phyloP scores from a whole-genome alignment of 2,113 vertebrate genomes.

The Anas platyrhynchos region DNA sequence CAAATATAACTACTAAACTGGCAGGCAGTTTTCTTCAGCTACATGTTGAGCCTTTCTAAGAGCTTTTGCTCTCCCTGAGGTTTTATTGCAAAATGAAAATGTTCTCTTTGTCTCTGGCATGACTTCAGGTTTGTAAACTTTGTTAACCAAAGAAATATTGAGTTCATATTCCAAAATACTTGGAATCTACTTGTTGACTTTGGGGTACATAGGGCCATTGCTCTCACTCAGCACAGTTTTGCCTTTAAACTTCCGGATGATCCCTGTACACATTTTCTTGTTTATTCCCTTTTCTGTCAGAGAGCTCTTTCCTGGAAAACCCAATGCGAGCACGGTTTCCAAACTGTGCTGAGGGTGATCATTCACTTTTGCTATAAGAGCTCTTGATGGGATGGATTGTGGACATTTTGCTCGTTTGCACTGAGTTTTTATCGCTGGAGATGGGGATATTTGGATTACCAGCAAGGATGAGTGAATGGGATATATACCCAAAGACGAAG shows the following conservation, averaged over 20 bases:
- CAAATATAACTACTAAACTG: not conserved
- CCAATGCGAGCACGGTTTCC: not conserved
- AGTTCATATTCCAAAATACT: conserved; percentile 66
- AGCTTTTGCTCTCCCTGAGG: not conserved
- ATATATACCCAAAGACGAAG: not conserved
- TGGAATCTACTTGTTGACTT: conserved; percentile 69
- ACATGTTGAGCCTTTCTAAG: not conserved
- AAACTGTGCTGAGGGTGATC: conserved; percentile 39
- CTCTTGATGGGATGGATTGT: accelerated
- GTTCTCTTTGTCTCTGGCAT: conserved; percentile 33
- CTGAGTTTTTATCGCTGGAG: not conserved
- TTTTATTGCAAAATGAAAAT: conserved; percentile 44
- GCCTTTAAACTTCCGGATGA: not conserved
- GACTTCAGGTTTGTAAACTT: not conserved
- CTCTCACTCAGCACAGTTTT: conserved; percentile 17
- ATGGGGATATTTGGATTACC: not conserved
- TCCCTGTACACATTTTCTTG: conserved; percentile 54
- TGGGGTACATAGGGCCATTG: conserved; percentile 44
- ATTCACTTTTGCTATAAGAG: not conserved
- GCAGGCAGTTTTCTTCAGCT: not conserved
- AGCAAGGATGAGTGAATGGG: not conserved
- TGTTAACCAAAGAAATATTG: conserved; percentile 42
- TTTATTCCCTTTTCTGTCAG: conserved; percentile 37
- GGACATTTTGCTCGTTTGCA: accelerated
- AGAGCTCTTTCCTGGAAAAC: conserved; percentile 24